Evolutionary conservation across 2,888 invertebrate species (phyloP).

Genomic region (Dexiosoma caninum): DNA sequence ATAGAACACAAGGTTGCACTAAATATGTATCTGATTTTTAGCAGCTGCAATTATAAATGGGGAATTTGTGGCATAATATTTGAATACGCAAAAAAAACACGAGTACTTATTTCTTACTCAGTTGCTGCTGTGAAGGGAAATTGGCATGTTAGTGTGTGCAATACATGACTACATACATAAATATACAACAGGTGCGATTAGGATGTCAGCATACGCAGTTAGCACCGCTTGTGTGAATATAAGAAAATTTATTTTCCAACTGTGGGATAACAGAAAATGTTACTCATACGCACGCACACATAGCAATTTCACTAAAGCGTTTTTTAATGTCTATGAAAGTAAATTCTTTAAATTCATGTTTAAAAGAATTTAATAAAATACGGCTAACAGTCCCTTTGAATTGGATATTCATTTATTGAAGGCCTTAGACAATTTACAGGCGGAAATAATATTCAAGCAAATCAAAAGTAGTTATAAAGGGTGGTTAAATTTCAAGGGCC

Average conservation of each 20-base stretch:
- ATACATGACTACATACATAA: constrained; percentile 17
- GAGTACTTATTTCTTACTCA: too few relatives aligned
- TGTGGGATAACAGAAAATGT: not conserved
- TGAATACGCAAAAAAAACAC: not conserved
- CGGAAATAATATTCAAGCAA: too few relatives aligned
- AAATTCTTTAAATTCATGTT: too few relatives aligned
- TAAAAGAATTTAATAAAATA: too few relatives aligned
- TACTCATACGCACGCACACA: not conserved
- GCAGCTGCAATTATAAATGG: not conserved
- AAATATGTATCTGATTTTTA: constrained; percentile 17
- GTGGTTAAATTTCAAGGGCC: too few relatives aligned
- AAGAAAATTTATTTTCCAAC: not conserved
- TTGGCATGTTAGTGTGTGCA: not conserved
- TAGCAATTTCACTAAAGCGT: too few relatives aligned
- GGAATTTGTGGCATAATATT: not conserved
- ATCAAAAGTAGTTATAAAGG: too few relatives aligned
- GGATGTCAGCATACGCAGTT: constrained; percentile 16
- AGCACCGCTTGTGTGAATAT: too few relatives aligned
- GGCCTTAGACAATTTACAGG: too few relatives aligned
- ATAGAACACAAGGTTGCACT: not conserved
- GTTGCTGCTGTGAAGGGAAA: not conserved
- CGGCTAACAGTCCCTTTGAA: too few relatives aligned
- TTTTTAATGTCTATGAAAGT: too few relatives aligned
- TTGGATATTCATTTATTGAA: too few relatives aligned
- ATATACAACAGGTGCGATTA: not conserved